Percentiles rank a stretch among this genome's conserved stretches.
These are phyloP conservation scores for Acipenser transmontanus DNA, from an alignment of 2,797 vertebrate species.

Conservation along the genomic window DNA sequence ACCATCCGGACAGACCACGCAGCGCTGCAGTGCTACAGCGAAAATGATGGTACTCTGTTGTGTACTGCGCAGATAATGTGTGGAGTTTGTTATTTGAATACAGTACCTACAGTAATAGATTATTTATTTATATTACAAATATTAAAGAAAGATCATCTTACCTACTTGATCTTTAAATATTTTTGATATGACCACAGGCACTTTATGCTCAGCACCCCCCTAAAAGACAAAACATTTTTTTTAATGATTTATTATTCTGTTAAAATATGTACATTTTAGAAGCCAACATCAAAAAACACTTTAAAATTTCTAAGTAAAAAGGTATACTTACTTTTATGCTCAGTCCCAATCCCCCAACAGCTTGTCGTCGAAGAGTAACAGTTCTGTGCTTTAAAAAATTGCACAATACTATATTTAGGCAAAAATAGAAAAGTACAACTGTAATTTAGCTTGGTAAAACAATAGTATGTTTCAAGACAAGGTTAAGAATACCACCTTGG, in stretches of 20 bases:
- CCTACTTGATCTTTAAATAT: conserved; percentile 92
- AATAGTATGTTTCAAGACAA: conserved; percentile 33
- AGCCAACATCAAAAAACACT: conserved; percentile 5
- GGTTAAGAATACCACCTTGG: conserved; percentile 7
- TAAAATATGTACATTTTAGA: conserved; percentile 14
- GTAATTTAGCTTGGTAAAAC: conserved; percentile 67
- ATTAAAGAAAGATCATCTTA: conserved; percentile 49
- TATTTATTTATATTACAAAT: no score
- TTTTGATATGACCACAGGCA: conserved; percentile 91
- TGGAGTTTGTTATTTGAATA: no score
- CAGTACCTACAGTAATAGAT: no score
- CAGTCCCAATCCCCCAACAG: conserved; percentile 82
- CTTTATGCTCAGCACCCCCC: conserved; percentile 88
- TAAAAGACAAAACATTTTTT: conserved; percentile 51
- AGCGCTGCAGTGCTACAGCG: no score
- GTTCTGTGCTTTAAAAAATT: conserved; percentile 97
- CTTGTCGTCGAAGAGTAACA: conserved; percentile 86
- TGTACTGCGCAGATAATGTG: no score
- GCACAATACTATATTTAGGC: conserved; percentile 48
- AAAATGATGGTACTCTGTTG: no score
- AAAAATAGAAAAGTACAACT: conserved; percentile 33
- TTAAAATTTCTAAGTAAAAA: conserved; percentile 28
- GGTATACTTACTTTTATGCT: conserved; percentile 84
- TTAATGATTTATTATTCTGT: background rate
- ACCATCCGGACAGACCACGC: no score